phyloP scores from a whole-genome alignment of 2,113 vertebrate species.

The human (Homo sapiens) region GRCh38 chr6:18150501-18151000 shows the following conservation, averaged over 20 bases:
- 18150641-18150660: not conserved
- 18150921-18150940: too few species aligned
- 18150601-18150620: not conserved
- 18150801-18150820: too few species aligned
- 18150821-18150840: too few species aligned
- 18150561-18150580: not conserved
- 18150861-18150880: too few species aligned
- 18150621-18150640: not conserved
- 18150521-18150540: not conserved
- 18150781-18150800: too few species aligned
- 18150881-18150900: too few species aligned
- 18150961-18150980: too few species aligned
- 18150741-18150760: not conserved
- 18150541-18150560: not conserved
- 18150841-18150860: too few species aligned
- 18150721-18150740: not conserved
- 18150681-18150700: not conserved
- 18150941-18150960: too few species aligned
- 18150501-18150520: not conserved
- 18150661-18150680: not conserved
- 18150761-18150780: not conserved
- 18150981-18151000: too few species aligned
- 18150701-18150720: not conserved
- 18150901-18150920: too few species aligned
- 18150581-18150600: not conserved